These are phyloP conservation scores for Oxytorus armatus DNA, from an alignment of 2,888 invertebrate species.

Conservation along the genomic window DNA sequence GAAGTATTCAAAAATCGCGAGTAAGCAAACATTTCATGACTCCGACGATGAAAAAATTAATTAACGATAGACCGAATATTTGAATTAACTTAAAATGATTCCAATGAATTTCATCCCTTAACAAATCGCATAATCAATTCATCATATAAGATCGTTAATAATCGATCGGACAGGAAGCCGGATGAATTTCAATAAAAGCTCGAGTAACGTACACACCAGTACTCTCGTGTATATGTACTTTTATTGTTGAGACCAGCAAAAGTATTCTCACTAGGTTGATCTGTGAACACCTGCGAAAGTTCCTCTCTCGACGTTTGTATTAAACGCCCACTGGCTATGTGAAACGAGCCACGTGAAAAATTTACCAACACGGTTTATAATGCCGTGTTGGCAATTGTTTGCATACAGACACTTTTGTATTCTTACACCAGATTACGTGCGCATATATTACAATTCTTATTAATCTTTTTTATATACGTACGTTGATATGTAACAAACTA, in stretches of 20 bases:
- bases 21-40: conserved; percentile 7
- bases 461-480: background rate
- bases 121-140: background rate
- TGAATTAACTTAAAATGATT: no score
- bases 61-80: no score
- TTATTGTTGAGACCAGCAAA: conserved; percentile 41
- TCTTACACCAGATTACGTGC: conserved; percentile 29
- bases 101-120: background rate
- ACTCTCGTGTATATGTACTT: conserved; percentile 26
- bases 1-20: conserved; percentile 3
- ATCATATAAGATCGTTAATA: conserved; percentile 16
- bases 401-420: conserved; percentile 25
- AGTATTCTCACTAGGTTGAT: conserved; percentile 25
- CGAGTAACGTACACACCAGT: conserved; percentile 50
- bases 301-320: conserved; percentile 46
- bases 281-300: conserved; percentile 62
- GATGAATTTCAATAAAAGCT: conserved; percentile 57
- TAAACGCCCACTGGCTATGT: conserved; percentile 41
- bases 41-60: conserved; percentile 2
- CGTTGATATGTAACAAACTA: background rate
- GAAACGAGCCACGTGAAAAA: conserved; percentile 24
- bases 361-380: conserved; percentile 12
- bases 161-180: conserved; percentile 56
- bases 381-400: conserved; percentile 41
- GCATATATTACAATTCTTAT: conserved; percentile 10